Conservation (phyloP, 2,113 vertebrate species). For the Rhea americana region DNA sequence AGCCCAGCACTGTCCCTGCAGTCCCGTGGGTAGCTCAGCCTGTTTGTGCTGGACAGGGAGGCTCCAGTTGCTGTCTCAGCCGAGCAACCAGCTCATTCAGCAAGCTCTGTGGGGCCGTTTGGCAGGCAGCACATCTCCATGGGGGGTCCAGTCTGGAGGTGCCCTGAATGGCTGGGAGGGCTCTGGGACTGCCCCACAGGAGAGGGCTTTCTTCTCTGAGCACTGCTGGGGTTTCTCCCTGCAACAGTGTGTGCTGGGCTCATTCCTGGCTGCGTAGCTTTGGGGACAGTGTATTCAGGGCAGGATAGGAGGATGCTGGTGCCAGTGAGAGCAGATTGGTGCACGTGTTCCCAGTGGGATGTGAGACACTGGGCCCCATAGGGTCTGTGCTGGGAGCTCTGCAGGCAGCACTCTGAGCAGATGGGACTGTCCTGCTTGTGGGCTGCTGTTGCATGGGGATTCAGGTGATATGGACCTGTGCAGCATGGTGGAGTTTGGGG, state of each 20-base stretch:
- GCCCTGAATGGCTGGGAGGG: not conserved
- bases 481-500: not conserved
- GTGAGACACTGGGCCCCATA: not conserved
- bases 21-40: not conserved
- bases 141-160: not conserved
- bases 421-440: accelerated
- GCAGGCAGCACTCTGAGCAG: not conserved
- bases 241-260: not conserved
- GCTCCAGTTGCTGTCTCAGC: not conserved
- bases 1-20: not conserved
- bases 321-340: accelerated
- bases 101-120: too few species aligned
- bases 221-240: not conserved
- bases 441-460: not conserved
- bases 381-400: not conserved
- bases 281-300: not conserved
- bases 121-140: not conserved
- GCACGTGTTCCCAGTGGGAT: not conserved
- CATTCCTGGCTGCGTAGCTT: accelerated
- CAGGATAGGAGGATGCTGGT: not conserved
- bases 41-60: not conserved
- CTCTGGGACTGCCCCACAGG: not conserved
- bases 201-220: not conserved
- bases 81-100: not conserved
- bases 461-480: accelerated